phyloP scores from a whole-genome alignment of 2,888 invertebrate genomes.

The Mimas tiliae region DNA sequence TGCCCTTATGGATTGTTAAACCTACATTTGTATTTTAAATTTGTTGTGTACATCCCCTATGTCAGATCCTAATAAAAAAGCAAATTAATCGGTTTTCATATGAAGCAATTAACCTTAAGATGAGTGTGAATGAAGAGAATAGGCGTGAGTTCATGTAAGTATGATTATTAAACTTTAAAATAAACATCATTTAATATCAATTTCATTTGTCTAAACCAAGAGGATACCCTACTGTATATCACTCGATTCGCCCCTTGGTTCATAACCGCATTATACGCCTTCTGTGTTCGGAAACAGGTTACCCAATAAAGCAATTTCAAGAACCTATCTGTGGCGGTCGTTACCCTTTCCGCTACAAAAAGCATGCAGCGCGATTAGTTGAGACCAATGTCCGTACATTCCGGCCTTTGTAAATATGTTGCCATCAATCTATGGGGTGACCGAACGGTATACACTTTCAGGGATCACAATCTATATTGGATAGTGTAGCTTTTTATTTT shows the following conservation, averaged over 20 bases:
- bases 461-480: slow-evolving; percentile 18
- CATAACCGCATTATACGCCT: slow-evolving; percentile 68
- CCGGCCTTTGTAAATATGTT: slow-evolving; percentile 26
- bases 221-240: slow-evolving; percentile 40
- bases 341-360: slow-evolving; percentile 73
- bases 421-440: slow-evolving; percentile 23
- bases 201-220: not conserved
- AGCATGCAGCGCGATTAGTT: slow-evolving; percentile 64
- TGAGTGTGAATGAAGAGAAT: too few species aligned
- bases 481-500: slow-evolving; percentile 3
- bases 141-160: too few species aligned
- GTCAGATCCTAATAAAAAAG: too few species aligned
- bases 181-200: not conserved
- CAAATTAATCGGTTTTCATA: too few species aligned
- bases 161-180: too few species aligned
- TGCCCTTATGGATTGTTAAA: too few species aligned
- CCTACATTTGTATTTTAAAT: too few species aligned
- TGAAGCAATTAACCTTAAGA: too few species aligned
- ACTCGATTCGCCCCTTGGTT: slow-evolving; percentile 63
- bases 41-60: too few species aligned
- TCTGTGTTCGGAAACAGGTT: slow-evolving; percentile 73
- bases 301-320: slow-evolving; percentile 80
- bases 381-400: slow-evolving; percentile 58
- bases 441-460: slow-evolving; percentile 13
- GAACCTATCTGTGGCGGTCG: slow-evolving; percentile 73